Percentiles rank a stretch among this genome's conserved stretches.
These are phyloP conservation scores for Laupala kohalensis DNA, from an alignment of 1,140 invertebrate genomes.

Conservation along the genomic window DNA sequence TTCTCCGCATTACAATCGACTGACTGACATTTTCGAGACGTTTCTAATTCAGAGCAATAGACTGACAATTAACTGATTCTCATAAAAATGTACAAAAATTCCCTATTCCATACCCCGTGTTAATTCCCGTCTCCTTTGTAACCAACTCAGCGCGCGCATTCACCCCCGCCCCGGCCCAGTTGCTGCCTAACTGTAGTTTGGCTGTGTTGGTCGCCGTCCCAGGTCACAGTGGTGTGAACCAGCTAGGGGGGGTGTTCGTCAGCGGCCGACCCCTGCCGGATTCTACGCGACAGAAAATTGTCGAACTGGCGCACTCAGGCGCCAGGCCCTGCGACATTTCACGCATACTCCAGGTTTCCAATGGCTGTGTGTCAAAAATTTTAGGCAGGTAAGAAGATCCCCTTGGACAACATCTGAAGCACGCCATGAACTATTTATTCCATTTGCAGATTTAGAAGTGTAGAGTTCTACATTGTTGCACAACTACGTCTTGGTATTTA, in stretches of 20 bases:
- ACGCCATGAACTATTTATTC: not conserved
- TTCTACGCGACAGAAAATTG: constrained; percentile 87
- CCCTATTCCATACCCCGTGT: no score
- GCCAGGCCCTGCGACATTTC: constrained; percentile 91
- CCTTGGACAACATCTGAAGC: not conserved
- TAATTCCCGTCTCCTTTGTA: no score
- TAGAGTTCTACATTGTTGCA: not conserved
- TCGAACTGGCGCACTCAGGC: constrained; percentile 85
- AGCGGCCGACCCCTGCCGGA: constrained; percentile 92
- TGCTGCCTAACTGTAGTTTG: constrained; percentile 7
- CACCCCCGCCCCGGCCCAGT: not conserved
- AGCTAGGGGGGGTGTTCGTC: constrained; percentile 95
- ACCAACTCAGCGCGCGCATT: not conserved
- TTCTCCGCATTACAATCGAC: no score
- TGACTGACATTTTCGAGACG: no score
- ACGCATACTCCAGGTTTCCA: constrained; percentile 80
- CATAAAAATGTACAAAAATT: no score
- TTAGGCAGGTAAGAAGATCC: constrained; percentile 52
- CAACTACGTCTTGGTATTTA: no score
- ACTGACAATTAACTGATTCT: no score
- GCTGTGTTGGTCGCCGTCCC: constrained; percentile 19
- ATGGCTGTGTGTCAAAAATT: constrained; percentile 81
- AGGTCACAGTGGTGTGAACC: constrained; percentile 95
- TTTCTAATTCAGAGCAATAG: no score
- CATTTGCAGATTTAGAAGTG: not conserved